Base-by-base conservation (phyloP, 2,113 vertebrate species). In the Oriolus oriolus region DNA sequence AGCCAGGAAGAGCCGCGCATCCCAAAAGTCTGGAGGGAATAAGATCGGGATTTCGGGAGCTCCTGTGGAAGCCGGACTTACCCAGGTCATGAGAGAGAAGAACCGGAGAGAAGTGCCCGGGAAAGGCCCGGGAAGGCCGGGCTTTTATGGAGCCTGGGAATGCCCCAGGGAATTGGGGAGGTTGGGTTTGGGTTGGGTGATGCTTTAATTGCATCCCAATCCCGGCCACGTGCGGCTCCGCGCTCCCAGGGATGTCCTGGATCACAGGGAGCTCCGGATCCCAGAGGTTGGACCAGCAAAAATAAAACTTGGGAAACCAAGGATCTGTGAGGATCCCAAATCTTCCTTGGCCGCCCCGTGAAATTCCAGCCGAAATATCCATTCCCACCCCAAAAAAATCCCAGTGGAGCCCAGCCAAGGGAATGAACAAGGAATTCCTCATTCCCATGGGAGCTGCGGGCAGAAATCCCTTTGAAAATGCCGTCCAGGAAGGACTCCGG, bases 111-210 rank as follows among this genome's bases (percentile, higher is more conserved):
- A 65, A 96, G 95, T 45, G 95, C 52, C 83, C 64, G 49, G 68
- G 76, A 85, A 10, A 88, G 83, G 42, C 79, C 47, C 0, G 5
- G 4, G 4, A 23, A 23, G 68, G 68, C 50, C 37, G 33, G 64
- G 94, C 49, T 92, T 96, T 96, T 97, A 97, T 96, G 96, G 59
- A 61, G 64, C 47, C 53, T 41, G 75, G 77, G 68, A 94, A 47
- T 86, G 94, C 95, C 96, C 83, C 66, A 12, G 83, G 94, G 94
- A 42, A 52, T 60, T 20, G 18, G 52, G 90, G 85, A 1, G 49
- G 85, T 75, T 94, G 50, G 85, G 35, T 30, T 35, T 53, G 70
- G 65, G 41, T 7, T 42, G 65, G 65, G 44, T 9, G 77, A 87
- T 37, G 93, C 74, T 71, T 24, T 94, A 97, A 96, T 97, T 96